phyloP scores from a whole-genome alignment of 1,140 invertebrate species.

The Physella acuta region DNA sequence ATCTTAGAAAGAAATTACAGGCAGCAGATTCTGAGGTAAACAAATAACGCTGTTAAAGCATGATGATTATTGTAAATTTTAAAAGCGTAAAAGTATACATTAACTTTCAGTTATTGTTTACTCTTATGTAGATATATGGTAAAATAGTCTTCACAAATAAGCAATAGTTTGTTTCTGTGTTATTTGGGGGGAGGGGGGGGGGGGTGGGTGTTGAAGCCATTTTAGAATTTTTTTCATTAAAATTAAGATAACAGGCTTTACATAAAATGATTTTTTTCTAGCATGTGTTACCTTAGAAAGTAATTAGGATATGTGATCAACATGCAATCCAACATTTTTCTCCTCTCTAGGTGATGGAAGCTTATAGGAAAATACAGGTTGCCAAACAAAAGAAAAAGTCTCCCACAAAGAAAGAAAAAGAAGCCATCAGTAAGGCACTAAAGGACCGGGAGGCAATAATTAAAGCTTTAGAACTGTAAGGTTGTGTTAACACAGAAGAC shows the following conservation, averaged over 20 bases:
- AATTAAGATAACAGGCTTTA: no score
- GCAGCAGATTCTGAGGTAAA: conserved; percentile 71
- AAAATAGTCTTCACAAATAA: not conserved
- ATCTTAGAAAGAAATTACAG: conserved; percentile 71
- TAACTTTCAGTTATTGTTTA: no score
- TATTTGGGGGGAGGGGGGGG: no score
- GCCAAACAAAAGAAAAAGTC: conserved; percentile 78
- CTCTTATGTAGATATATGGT: not conserved
- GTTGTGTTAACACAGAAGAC: not conserved
- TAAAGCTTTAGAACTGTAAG: conserved; percentile 20
- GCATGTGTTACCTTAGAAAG: no score
- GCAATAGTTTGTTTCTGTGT: no score
- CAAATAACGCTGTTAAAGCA: not conserved
- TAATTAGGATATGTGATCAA: no score
- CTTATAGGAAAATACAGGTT: conserved; percentile 74
- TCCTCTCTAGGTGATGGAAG: conserved; percentile 67
- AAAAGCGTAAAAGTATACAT: no score
- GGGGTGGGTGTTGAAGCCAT: no score
- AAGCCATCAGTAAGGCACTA: conserved; percentile 72
- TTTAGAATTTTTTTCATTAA: no score
- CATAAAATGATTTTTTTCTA: no score
- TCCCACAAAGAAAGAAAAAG: conserved; percentile 78
- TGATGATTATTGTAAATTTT: no score
- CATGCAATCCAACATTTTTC: no score
- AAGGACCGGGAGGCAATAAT: conserved; percentile 58